These are phyloP conservation scores for Microtus pennsylvanicus DNA, from an alignment of 2,113 vertebrate genomes.

Conservation along the genomic window DNA sequence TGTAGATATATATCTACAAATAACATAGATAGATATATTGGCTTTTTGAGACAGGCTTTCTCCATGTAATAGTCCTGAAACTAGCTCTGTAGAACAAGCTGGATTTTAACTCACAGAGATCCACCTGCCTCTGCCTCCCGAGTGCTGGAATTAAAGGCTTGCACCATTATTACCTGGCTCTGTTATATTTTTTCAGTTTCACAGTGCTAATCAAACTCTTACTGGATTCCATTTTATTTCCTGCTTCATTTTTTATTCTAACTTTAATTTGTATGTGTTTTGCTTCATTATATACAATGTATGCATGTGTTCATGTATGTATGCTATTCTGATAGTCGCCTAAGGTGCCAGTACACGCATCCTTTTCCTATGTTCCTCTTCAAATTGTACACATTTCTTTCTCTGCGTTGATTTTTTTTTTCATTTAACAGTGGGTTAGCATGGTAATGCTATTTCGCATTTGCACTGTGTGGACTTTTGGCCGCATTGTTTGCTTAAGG, in stretches of 20 bases:
- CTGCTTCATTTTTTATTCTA: background rate
- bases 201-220: background rate
- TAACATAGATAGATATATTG: no score
- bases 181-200: slow-evolving; percentile 3
- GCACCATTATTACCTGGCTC: no score
- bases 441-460: slow-evolving; percentile 18
- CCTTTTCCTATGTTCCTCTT: background rate
- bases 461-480: background rate
- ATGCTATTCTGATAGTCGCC: background rate
- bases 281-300: background rate
- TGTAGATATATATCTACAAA: no score
- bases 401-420: background rate
- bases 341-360: background rate
- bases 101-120: no score
- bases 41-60: no score
- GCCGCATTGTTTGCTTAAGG: background rate
- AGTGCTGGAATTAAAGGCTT: no score
- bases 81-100: no score
- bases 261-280: background rate
- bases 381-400: background rate
- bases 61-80: no score
- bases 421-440: background rate
- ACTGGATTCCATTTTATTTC: background rate
- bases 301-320: no score
- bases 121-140: no score